These are phyloP conservation scores for Sisor rabdophorus DNA, from an alignment of 2,113 vertebrate species.

Conservation along the genomic window DNA sequence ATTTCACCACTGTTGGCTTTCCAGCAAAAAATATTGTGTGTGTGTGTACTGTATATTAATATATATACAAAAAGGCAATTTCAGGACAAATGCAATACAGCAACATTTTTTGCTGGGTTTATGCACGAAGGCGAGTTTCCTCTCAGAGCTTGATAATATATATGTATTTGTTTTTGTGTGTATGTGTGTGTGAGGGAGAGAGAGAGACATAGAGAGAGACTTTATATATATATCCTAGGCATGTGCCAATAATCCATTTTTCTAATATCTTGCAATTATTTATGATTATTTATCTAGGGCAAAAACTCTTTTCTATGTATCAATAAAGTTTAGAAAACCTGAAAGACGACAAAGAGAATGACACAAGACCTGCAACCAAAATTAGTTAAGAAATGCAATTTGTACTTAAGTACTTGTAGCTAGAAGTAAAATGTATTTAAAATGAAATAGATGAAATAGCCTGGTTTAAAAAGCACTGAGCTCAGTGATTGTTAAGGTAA, in stretches of 20 bases:
- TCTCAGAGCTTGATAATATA: slow-evolving; percentile 21
- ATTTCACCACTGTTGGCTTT: slow-evolving; percentile 16
- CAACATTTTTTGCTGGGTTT: slow-evolving; percentile 24
- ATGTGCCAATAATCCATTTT: slow-evolving; percentile 22
- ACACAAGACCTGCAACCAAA: too few species aligned
- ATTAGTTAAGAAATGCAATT: too few species aligned
- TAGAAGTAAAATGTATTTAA: too few species aligned
- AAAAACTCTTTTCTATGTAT: background rate
- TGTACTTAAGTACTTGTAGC: too few species aligned
- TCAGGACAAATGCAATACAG: slow-evolving; percentile 50
- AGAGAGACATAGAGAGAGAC: background rate
- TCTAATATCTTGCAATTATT: background rate
- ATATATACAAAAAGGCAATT: slow-evolving; percentile 32
- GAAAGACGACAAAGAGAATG: background rate
- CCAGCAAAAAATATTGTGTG: slow-evolving; percentile 27
- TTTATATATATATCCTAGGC: slow-evolving; percentile 3
- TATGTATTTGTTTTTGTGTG: slow-evolving; percentile 9
- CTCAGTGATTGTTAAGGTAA: too few species aligned
- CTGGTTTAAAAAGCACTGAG: too few species aligned
- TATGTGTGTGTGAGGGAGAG: background rate
- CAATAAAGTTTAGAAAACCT: background rate
- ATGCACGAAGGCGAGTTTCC: slow-evolving; percentile 40
- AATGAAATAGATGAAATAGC: too few species aligned
- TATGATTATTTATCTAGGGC: background rate
- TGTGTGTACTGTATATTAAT: slow-evolving; percentile 35